Evolutionary conservation across 1,140 invertebrate genomes (phyloP).

Genomic region (Pseudomyrmex sp.): DNA sequence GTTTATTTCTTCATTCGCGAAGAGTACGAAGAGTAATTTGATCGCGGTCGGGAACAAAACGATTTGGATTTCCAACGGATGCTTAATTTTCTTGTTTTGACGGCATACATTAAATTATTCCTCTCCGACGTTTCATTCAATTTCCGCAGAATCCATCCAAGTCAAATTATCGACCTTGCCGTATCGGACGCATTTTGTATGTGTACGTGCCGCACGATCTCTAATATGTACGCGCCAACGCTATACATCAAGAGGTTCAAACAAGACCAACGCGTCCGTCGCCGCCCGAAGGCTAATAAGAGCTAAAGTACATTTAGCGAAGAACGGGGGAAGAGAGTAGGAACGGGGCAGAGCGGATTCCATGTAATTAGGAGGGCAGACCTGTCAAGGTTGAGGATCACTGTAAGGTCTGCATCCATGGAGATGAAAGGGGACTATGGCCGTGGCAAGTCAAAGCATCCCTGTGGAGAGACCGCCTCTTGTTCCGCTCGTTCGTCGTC

Average conservation of each 20-base stretch:
- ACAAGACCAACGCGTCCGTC: slow-evolving; percentile 28
- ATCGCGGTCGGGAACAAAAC: too few relatives aligned
- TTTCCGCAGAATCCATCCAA: not conserved
- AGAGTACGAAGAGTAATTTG: too few relatives aligned
- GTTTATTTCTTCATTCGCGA: not conserved
- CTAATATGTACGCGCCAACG: slow-evolving; percentile 2
- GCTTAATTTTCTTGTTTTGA: not conserved
- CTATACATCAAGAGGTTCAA: not conserved
- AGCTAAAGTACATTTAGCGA: slow-evolving; percentile 26
- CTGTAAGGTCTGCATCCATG: slow-evolving; percentile 52
- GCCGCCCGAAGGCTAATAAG: slow-evolving; percentile 26
- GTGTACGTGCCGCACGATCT: not conserved
- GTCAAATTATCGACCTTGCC: slow-evolving; percentile 16
- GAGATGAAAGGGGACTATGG: slow-evolving; percentile 65
- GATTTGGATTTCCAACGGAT: not conserved
- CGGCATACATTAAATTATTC: not conserved
- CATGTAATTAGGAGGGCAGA: slow-evolving; percentile 51
- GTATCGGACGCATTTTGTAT: not conserved
- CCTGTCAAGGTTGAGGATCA: slow-evolving; percentile 65
- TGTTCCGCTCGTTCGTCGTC: slow-evolving; percentile 44
- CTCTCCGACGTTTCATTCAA: not conserved
- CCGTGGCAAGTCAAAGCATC: slow-evolving; percentile 37
- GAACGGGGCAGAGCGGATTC: slow-evolving; percentile 2
- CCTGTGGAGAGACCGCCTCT: slow-evolving; percentile 39
- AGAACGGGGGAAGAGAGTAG: slow-evolving; percentile 11